These are phyloP conservation scores for Lymantria dispar DNA, from an alignment of 2,888 invertebrate species.

Conservation along the genomic window DNA sequence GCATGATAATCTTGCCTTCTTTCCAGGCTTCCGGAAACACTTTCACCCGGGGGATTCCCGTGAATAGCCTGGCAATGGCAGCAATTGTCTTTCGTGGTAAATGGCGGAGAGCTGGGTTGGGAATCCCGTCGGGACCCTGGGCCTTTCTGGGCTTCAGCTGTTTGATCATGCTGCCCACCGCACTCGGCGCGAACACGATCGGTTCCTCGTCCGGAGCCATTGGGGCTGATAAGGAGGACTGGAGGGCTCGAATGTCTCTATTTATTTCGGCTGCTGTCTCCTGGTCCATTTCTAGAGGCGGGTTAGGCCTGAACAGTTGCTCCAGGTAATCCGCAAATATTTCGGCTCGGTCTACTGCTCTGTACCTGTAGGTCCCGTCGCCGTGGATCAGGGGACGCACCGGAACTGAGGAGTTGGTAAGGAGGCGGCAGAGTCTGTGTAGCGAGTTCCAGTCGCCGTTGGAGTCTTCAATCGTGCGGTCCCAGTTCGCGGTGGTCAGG, in stretches of 20 bases:
- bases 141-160: not conserved
- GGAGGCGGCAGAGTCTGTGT: not conserved
- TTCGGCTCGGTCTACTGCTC: too few species aligned
- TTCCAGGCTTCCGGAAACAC: not conserved
- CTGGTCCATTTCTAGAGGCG: not conserved
- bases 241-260: not conserved
- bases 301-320: not conserved
- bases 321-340: not conserved
- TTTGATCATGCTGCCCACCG: not conserved
- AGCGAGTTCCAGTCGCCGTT: not conserved
- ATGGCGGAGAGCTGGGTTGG: constrained; percentile 1
- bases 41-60: not conserved
- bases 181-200: not conserved
- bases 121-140: not conserved
- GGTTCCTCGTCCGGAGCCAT: not conserved
- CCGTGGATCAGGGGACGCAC: too few species aligned
- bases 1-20: not conserved
- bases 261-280: not conserved
- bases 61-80: not conserved
- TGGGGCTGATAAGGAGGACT: not conserved
- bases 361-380: too few species aligned
- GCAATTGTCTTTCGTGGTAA: not conserved
- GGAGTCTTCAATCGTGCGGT: not conserved
- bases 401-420: not conserved
- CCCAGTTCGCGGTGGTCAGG: not conserved